Percentiles rank a stretch among this genome's conserved stretches.
Evolutionary conservation across 2,113 vertebrate genomes (phyloP).

Genomic region (Synchiropus splendidus): DNA sequence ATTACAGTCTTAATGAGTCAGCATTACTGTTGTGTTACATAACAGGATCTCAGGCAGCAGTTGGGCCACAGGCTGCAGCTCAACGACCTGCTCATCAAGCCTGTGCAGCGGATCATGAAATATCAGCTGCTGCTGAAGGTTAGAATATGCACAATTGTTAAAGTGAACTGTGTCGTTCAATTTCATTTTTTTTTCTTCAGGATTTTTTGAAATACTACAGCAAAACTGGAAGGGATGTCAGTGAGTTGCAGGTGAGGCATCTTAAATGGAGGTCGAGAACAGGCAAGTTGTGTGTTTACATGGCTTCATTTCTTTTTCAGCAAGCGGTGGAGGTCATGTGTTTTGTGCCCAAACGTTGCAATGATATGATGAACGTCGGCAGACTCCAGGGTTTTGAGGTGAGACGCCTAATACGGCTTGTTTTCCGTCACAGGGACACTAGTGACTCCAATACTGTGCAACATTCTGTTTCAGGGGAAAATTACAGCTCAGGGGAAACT

Average conservation of each 20-base stretch:
- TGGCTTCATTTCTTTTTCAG: conserved; percentile 45
- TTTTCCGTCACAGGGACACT: background rate
- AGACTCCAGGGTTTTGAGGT: conserved; percentile 86
- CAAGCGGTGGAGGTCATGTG: conserved; percentile 83
- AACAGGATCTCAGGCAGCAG: conserved; percentile 79
- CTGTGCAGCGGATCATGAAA: conserved; percentile 89
- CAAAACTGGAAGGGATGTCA: conserved; percentile 71
- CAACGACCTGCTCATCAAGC: conserved; percentile 85
- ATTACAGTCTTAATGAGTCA: too few relatives aligned
- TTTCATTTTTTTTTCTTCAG: conserved; percentile 41
- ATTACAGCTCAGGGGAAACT: conserved; percentile 85
- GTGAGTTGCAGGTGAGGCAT: conserved; percentile 67
- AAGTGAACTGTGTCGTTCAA: too few relatives aligned
- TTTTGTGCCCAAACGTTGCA: conserved; percentile 83
- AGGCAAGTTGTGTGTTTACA: too few relatives aligned
- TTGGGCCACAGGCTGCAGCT: conserved; percentile 82
- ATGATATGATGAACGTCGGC: conserved; percentile 87
- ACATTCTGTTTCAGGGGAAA: conserved; percentile 66
- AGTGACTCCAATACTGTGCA: background rate
- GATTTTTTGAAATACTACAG: conserved; percentile 83
- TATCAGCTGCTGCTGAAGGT: conserved; percentile 85
- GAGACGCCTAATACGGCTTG: conserved; percentile 12
- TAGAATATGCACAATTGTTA: background rate
- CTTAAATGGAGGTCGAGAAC: background rate
- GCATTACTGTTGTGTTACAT: background rate